Base-by-base conservation (phyloP, 2,888 invertebrate genomes). In the Ganaspis brasiliensis region DNA sequence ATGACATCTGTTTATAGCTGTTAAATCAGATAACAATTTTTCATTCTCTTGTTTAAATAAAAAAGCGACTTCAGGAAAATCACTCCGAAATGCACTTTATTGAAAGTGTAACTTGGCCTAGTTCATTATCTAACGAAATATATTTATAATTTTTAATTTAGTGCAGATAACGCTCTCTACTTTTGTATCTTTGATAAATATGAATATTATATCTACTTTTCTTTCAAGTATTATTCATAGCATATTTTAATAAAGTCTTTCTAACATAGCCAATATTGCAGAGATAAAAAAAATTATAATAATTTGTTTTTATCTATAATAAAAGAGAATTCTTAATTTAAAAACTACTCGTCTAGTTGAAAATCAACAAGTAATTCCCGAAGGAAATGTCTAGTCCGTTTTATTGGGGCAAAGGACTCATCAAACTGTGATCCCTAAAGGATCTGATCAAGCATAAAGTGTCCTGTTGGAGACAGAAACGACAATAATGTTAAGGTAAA, bases 11-110 rank as follows among this genome's bases (percentile, higher is more conserved):
- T 40, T 59, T 35, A 59, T 12, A 63, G 37, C 35, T 35, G 19
- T 63, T 40, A 19, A 63, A 63, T 63, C 61, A 63, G 61, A 63
- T 63, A 63, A 37, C 61, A 12, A 21, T 37, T 37, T 63, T 63
- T 63, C 37, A 63, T 19, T 63, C 61, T 19, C 14, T 19, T 40
- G 19, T 63, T 63, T 63, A 21, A 63, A 59, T 59, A 59, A 59
- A 10, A 40, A 19, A 59, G n/a, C 31, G 14, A 31, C 24, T 14
- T 59, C 14, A 59, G 31, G 26, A 59, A 59, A 59, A 59, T 56
- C 56, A 56, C 56, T 56, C 56, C 56, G 56, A 56, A 56, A 56
- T 56, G 56, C 56, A 56, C 12, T 24, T 56, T 24, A 56, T 24
- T 56, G 56, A 21, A 56, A 56, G 24, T 56, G 24, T 24, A 56